These are phyloP conservation scores for Heterotis niloticus DNA, from an alignment of 2,113 vertebrate genomes.

Conservation along the genomic window DNA sequence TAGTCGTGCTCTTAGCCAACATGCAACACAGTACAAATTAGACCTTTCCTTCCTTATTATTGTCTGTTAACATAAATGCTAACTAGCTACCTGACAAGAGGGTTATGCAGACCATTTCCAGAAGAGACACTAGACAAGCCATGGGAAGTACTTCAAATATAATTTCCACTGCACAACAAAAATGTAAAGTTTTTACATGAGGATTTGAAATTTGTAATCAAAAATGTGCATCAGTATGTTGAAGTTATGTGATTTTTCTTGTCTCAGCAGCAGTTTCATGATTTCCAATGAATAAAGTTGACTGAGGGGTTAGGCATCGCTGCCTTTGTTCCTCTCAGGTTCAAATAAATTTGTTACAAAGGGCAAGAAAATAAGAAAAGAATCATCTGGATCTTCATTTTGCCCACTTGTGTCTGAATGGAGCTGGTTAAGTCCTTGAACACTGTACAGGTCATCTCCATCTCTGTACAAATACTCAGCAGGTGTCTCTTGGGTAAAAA, in stretches of 20 bases:
- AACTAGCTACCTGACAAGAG: too few species aligned
- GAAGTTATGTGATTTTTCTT: too few species aligned
- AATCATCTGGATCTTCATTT: not conserved
- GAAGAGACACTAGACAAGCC: not conserved
- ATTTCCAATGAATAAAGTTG: too few species aligned
- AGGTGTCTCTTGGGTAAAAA: not conserved
- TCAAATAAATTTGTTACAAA: conserved; percentile 29
- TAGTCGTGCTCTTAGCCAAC: too few species aligned
- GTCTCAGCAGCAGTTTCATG: too few species aligned
- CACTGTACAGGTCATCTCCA: not conserved
- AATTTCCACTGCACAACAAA: too few species aligned
- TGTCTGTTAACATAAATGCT: too few species aligned
- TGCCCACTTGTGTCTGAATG: not conserved
- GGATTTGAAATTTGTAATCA: too few species aligned
- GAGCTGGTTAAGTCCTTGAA: not conserved
- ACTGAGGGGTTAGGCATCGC: conserved; percentile 29
- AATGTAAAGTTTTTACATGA: too few species aligned
- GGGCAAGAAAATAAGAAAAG: not conserved
- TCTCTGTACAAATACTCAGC: not conserved
- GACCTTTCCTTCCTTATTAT: too few species aligned
- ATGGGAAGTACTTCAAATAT: not conserved
- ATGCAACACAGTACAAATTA: too few species aligned
- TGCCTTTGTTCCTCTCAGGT: conserved; percentile 13
- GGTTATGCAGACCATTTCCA: not conserved
- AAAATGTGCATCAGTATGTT: too few species aligned